phyloP scores from a whole-genome alignment of 2,797 vertebrate species.

The Gouania willdenowi region DNA sequence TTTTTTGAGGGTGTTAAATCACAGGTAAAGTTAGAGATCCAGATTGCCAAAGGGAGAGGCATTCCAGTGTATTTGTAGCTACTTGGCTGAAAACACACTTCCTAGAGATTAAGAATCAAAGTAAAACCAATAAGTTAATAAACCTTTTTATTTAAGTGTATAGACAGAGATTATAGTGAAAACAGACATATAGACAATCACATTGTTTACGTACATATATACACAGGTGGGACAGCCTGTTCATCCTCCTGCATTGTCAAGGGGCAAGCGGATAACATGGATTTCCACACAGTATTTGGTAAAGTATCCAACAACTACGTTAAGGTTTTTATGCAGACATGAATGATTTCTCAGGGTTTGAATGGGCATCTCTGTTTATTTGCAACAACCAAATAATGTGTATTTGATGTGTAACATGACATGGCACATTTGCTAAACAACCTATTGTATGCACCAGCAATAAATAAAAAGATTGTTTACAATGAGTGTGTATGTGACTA shows the following conservation, averaged over 20 bases:
- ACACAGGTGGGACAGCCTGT: constrained; percentile 76
- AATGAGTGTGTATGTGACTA: constrained; percentile 16
- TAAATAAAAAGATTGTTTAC: neutral
- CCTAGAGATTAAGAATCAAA: no score
- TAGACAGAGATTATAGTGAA: constrained; percentile 82
- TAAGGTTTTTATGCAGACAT: constrained; percentile 28
- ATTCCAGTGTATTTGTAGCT: neutral
- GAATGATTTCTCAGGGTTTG: constrained; percentile 8
- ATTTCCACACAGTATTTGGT: constrained; percentile 51
- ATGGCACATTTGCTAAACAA: constrained; percentile 20
- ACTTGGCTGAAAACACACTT: no score
- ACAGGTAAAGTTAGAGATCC: no score
- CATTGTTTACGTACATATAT: constrained; percentile 79
- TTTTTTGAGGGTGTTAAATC: no score
- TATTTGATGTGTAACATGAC: constrained; percentile 17
- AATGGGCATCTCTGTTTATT: constrained; percentile 11
- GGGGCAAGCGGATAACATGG: constrained; percentile 42
- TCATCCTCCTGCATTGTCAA: constrained; percentile 71
- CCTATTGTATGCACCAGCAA: neutral
- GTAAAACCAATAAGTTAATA: constrained; percentile 72
- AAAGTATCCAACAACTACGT: constrained; percentile 43
- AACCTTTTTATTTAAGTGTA: constrained; percentile 82
- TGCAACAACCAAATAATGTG: neutral
- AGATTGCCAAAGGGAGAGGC: no score
- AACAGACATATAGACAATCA: constrained; percentile 78